phyloP scores from a whole-genome alignment of 2,888 invertebrate species.

The Macrophya alboannulata region DNA sequence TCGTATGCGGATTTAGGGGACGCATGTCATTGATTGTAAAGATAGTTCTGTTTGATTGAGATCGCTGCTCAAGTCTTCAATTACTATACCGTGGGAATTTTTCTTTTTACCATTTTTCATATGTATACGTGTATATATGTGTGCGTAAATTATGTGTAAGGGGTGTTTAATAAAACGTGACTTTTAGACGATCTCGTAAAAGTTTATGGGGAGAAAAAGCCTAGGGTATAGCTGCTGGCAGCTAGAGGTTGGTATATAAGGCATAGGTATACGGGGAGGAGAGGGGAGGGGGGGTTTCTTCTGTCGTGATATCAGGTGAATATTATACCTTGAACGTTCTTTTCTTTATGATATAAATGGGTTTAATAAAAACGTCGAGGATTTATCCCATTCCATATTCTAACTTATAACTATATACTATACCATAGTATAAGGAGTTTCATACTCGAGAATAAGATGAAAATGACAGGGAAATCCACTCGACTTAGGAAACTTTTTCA shows the following conservation, averaged over 20 bases:
- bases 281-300: neutral
- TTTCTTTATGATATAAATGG: conserved; percentile 52
- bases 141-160: neutral
- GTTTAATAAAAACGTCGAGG: conserved; percentile 59
- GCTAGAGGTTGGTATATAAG: too few relatives aligned
- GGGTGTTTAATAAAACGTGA: conserved; percentile 39
- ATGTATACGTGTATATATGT: too few relatives aligned
- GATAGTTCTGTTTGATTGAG: neutral
- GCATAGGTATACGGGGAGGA: too few relatives aligned
- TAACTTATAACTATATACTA: neutral
- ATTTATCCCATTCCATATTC: conserved; percentile 55
- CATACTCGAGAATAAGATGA: conserved; percentile 15
- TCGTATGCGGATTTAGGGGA: neutral
- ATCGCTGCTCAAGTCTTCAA: neutral
- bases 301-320: conserved; percentile 33
- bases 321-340: neutral
- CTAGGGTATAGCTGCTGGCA: neutral
- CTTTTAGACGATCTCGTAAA: conserved; percentile 18
- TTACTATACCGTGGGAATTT: neutral
- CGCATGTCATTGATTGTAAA: neutral
- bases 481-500: conserved; percentile 62
- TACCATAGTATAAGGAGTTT: neutral
- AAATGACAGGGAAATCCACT: conserved; percentile 65
- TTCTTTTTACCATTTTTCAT: neutral
- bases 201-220: conserved; percentile 41